Evolutionary conservation across 2,113 vertebrate genomes (phyloP).

Genomic region (Oriolus oriolus): DNA sequence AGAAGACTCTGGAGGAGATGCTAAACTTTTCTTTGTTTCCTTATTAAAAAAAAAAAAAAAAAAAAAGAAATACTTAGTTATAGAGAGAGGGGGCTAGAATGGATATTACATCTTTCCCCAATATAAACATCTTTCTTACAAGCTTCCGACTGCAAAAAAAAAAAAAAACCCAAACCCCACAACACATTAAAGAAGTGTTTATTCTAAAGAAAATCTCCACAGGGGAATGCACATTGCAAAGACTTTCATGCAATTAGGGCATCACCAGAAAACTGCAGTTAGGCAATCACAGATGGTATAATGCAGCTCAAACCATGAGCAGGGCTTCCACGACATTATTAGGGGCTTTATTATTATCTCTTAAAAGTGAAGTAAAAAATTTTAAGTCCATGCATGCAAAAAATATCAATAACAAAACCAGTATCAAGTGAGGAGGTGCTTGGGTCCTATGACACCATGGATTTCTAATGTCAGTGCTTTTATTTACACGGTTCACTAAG

Average conservation of each 20-base stretch:
- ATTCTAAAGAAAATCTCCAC: not conserved
- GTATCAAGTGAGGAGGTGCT: not conserved
- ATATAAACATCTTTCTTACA: not conserved
- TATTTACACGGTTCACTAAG: not conserved
- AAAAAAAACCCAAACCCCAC: not conserved
- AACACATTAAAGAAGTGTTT: not conserved
- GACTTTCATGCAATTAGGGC: not conserved
- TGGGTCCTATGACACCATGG: not conserved
- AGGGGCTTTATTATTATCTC: not conserved
- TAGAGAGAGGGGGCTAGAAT: not conserved
- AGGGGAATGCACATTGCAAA: not conserved
- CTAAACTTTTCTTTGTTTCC: not conserved
- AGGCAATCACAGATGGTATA: not conserved
- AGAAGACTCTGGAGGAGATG: not conserved
- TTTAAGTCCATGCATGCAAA: not conserved
- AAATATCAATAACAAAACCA: not conserved
- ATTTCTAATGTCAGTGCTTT: not conserved
- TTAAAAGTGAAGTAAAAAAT: not conserved
- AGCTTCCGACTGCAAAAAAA: not conserved
- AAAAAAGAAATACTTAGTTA: not conserved
- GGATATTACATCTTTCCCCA: not conserved
- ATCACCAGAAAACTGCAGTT: not conserved
- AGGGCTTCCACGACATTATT: not conserved
- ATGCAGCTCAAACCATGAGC: not conserved
- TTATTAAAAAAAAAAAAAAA: not conserved